Evolutionary conservation across 2,113 vertebrate species (phyloP), one percentile per base, ranked within the genome.

Genomic region (Dunckerocampus dactyliophorus): DNA sequence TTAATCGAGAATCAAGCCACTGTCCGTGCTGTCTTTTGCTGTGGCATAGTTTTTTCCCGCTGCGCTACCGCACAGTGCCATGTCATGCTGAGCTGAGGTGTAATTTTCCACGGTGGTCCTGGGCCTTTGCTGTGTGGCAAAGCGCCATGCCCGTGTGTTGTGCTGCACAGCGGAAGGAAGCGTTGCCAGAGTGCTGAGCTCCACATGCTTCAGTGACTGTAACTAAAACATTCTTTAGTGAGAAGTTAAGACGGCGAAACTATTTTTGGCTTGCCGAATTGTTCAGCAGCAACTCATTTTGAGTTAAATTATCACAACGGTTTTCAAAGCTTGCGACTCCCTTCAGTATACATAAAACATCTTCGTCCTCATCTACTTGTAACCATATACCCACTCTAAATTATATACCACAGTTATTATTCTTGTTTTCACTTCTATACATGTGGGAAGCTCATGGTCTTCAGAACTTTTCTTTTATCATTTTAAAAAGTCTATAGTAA

Each of bases 211-310:
- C 75, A 56, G 47, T 59, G 67, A 76, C 43, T 31, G 37, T 39
- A 76, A 77, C 65, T 60, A 72, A 71, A 80, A 71, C 61, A 77
- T 56, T 73, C 37, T 74, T 75, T 78, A 78, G 82, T 85, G 78
- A 85, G 68, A 74, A 48, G 58, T 76, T 68, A 71, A n/a, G 79
- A 76, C 62, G 71, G 67, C 66, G 71, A 56, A 56, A 67, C 54
- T 63, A 56, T 62, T 62, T 57, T 19, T 22, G 50, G 47, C 69
- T 61, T 63, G 65, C 71, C 61, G 45, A 53, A 74, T 59, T 67
- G 62, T 83, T 74, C 53, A 72, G 69, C 69, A 68, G 65, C 50
- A 76, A 28, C 49, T 59, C 57, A 17, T 47, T 69, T 45, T 69
- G 65, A 71, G 43, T 67, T 67, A 77, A 72, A 45, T 51, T 15